Conservation (phyloP, 2,888 invertebrate species). For the Drosophila atroscutellata region DNA sequence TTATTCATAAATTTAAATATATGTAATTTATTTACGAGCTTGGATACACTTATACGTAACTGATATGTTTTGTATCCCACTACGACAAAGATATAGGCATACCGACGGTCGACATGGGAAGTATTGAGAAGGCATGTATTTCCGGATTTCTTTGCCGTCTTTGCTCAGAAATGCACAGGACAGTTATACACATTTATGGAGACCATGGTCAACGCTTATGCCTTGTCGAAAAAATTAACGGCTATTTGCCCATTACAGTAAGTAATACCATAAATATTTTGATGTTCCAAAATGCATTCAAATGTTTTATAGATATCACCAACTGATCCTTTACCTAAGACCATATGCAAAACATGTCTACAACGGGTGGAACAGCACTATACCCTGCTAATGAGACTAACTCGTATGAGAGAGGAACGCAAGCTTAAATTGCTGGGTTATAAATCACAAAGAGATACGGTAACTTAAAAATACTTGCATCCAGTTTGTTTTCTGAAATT, state of each 20-base stretch:
- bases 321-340: conserved; percentile 89
- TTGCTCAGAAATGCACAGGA: conserved; percentile 94
- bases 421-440: conserved; percentile 58
- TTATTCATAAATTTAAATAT: not conserved
- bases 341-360: conserved; percentile 88
- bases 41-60: not conserved
- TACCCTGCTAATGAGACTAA: conserved; percentile 81
- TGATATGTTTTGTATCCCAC: not conserved
- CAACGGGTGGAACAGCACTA: conserved; percentile 87
- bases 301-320: conserved; percentile 86
- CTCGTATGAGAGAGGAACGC: conserved; percentile 78
- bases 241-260: conserved; percentile 92
- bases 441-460: conserved; percentile 39
- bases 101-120: conserved; percentile 88
- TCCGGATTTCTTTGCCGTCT: conserved; percentile 94
- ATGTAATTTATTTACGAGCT: not conserved
- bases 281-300: not conserved
- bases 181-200: conserved; percentile 92
- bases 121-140: conserved; percentile 91
- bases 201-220: conserved; percentile 91
- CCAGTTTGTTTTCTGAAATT: not conserved
- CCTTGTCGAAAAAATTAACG: conserved; percentile 92
- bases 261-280: conserved; percentile 62
- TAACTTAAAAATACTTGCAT: conserved; percentile 17
- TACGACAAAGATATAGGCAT: conserved; percentile 12